These are phyloP conservation scores for Stichopus chloronotus DNA, from an alignment of 35 echinoderm and acorn worm species.

Conservation along the genomic window DNA sequence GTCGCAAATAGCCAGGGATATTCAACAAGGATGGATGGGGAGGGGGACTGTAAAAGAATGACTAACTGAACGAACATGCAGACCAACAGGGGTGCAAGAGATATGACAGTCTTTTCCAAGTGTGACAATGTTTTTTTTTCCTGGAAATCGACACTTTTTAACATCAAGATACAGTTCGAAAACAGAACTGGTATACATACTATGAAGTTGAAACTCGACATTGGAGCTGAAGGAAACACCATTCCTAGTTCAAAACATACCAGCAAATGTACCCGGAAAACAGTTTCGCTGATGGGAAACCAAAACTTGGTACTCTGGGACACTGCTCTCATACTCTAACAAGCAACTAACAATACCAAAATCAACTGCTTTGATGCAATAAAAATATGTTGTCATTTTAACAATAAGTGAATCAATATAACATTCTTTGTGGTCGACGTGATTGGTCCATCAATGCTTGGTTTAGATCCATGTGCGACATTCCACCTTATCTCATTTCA, in stretches of 20 bases:
- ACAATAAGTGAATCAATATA: background rate
- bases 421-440: conserved; percentile 17
- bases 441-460: background rate
- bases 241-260: background rate
- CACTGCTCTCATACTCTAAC: background rate
- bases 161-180: background rate
- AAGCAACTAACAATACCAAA: background rate
- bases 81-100: too few relatives aligned
- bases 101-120: too few relatives aligned
- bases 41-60: too few relatives aligned
- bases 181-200: background rate
- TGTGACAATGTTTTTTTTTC: too few relatives aligned
- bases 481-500: conserved; percentile 36
- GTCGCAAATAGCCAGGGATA: too few relatives aligned
- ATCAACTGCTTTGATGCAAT: conserved; percentile 11
- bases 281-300: background rate
- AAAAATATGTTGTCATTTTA: background rate
- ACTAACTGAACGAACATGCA: too few relatives aligned
- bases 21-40: too few relatives aligned
- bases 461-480: background rate
- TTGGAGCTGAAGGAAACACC: background rate
- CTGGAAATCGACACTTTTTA: too few relatives aligned
- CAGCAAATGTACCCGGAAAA: conserved; percentile 7
- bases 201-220: background rate
- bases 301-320: background rate